phyloP scores from a whole-genome alignment of 2,888 invertebrate species.

The Cheilosia grossa region DNA sequence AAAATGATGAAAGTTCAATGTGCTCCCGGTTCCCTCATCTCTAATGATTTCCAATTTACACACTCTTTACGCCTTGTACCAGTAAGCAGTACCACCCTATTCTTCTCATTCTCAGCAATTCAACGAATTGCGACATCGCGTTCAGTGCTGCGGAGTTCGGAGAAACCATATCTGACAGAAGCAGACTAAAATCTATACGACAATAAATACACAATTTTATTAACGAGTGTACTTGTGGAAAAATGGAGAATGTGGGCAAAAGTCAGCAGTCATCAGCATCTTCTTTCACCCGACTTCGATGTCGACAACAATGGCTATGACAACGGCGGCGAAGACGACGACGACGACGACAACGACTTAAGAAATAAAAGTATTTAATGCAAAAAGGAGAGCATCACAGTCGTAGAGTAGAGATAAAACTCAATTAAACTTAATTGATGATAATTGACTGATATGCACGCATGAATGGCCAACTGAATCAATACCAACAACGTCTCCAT shows the following conservation, averaged over 20 bases:
- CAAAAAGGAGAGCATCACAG: constrained; percentile 15
- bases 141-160: neutral
- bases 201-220: constrained; percentile 49
- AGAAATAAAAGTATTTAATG: constrained; percentile 30
- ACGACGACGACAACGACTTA: constrained; percentile 8
- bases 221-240: constrained; percentile 11
- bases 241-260: constrained; percentile 42
- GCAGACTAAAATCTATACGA: constrained; percentile 28
- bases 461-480: constrained; percentile 66
- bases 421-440: constrained; percentile 74
- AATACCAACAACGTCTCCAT: constrained; percentile 56
- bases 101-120: neutral
- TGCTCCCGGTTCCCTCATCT: constrained; percentile 22
- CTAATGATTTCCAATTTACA: constrained; percentile 48
- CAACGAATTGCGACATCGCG: constrained; percentile 11
- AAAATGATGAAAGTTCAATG: constrained; percentile 37
- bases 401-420: constrained; percentile 45
- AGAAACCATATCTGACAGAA: constrained; percentile 14
- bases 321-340: neutral
- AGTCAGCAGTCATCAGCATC: constrained; percentile 46
- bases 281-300: constrained; percentile 25
- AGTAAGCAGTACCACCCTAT: constrained; percentile 5
- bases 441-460: constrained; percentile 73
- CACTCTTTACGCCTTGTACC: constrained; percentile 4
- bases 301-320: constrained; percentile 5